Evolutionary conservation across 2,797 vertebrate genomes (phyloP).

Genomic region (Acrocephalus scirpaceus): DNA sequence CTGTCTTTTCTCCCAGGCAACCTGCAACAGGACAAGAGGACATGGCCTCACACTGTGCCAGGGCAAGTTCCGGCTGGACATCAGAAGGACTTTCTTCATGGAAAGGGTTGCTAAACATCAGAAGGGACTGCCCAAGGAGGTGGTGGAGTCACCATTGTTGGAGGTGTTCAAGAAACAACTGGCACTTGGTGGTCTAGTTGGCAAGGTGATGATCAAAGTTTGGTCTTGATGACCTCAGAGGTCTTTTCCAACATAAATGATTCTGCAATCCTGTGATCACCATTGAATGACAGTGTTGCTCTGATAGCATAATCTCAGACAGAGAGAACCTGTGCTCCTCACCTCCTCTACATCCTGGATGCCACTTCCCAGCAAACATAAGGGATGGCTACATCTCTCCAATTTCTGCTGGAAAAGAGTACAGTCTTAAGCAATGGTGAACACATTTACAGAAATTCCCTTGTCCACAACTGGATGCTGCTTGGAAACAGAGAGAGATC

Average conservation of each 20-base stretch:
- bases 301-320: neutral
- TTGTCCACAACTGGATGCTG: neutral
- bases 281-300: neutral
- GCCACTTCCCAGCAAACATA: neutral
- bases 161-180: neutral
- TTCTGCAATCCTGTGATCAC: neutral
- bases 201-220: neutral
- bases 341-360: accelerated
- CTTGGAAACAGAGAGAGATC: neutral
- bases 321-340: neutral
- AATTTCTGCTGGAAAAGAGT: neutral
- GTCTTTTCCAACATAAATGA: neutral
- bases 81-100: neutral
- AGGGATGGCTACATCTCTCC: neutral
- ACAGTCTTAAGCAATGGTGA: neutral
- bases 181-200: neutral
- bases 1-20: neutral
- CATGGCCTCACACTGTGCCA: neutral
- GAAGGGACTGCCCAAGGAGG: neutral
- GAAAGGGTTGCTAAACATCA: neutral
- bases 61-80: neutral
- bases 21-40: neutral
- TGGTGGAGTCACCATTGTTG: neutral
- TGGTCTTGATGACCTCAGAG: neutral
- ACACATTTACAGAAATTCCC: neutral